Evolutionary conservation across 1,140 invertebrate genomes (phyloP), one percentile per base, ranked within the genome.

Genomic region (Coenobita brevimanus): DNA sequence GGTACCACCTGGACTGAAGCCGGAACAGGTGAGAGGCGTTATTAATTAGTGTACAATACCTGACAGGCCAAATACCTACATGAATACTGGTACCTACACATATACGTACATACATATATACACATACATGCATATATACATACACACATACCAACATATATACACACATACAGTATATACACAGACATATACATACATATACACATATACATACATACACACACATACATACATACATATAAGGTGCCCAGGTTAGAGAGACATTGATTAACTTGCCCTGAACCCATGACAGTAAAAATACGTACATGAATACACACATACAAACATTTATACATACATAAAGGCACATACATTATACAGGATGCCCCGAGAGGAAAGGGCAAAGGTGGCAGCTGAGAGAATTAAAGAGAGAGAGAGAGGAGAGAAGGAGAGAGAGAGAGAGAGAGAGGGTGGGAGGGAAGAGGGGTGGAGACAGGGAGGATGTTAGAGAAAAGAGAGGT

Each of bases 161-260:
- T 24, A 78, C 3, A 43, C n/a, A 78, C 17, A 78, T 24, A 50
- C 3, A 78, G 10, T 43, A 8, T 24, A 24, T 2, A 38, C n/a
- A 24, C 43, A 76, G 13, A n/a, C 24, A 54, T 17, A 78, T 54
- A 24, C 0, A 78, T 50, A 10, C 43, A 78, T 78, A 78, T 50
- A 82, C 15, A 67, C 33, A 67, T 24, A 82, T 50, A 67, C 24
- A 67, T 50, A 67, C 24, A 82, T 50, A 82, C 6, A 82, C 6
- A 54, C 50, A 78, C 15, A 78, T 30, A 78, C 1, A 78, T 30
- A 78, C 15, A 78, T 13, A 78, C 27, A 82, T 15, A 82, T 2
- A 82, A 3, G 46, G 21, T 33, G 3, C 67, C 21, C 67, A 3
- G 30, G 1, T 33, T 1, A 50, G 13, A 64, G 21, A 64, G 2